A percentile compares a stretch with the other conserved stretches of the same genome.
Evolutionary conservation across 2,797 vertebrate genomes (phyloP).

Genomic region (Intellagama lesueurii): DNA sequence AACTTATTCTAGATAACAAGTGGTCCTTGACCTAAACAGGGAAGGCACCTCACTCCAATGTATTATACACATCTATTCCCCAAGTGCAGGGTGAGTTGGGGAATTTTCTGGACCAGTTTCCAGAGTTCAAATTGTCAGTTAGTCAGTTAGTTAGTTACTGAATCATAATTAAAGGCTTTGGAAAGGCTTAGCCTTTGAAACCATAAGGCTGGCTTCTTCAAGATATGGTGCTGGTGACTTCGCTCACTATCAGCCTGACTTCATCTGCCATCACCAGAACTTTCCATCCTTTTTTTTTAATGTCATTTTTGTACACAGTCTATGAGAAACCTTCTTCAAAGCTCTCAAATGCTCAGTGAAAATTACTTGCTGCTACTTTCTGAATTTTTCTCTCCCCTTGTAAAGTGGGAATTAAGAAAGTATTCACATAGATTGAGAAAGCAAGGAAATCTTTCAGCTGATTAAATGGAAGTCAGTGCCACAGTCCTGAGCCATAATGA

Average conservation of each 20-base stretch:
- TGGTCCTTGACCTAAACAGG: no score
- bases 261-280: background rate
- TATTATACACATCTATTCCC: background rate
- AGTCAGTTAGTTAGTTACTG: background rate
- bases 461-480: slow-evolving; percentile 19
- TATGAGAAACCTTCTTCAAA: background rate
- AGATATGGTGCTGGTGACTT: background rate
- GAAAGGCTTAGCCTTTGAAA: no score
- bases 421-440: slow-evolving; percentile 8
- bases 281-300: background rate
- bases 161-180: no score
- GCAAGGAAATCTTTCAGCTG: slow-evolving; percentile 1
- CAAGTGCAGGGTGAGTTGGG: no score
- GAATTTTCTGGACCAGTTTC: background rate
- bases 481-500: slow-evolving; percentile 9
- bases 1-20: background rate
- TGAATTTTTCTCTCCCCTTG: background rate
- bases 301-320: background rate
- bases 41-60: background rate
- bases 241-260: no score
- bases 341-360: slow-evolving; percentile 7
- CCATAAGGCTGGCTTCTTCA: background rate
- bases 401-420: slow-evolving; percentile 9
- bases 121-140: background rate
- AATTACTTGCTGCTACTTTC: background rate